Evolutionary conservation across 2,888 invertebrate species (phyloP).

Genomic region (Caenorhabditis sulstoni): DNA sequence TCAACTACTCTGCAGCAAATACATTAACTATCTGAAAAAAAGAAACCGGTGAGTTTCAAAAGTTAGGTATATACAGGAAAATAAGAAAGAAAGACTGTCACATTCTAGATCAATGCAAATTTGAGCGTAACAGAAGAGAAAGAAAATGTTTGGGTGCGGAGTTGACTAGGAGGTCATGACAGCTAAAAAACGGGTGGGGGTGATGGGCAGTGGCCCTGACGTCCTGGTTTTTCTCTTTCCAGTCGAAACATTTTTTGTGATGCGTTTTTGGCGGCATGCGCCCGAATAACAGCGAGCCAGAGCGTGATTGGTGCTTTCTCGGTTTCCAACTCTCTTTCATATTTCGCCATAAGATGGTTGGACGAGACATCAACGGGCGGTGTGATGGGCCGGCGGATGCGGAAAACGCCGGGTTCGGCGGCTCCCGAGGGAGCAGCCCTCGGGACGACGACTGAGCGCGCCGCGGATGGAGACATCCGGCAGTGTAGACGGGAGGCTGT

Average conservation of each 20-base stretch:
- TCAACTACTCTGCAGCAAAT: conserved; percentile 56
- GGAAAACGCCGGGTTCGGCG: conserved; percentile 53
- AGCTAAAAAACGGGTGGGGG: conserved; percentile 50
- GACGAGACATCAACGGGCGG: conserved; percentile 56
- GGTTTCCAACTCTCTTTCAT: conserved; percentile 57
- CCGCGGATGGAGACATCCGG: conserved; percentile 48
- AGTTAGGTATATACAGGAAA: too few species aligned
- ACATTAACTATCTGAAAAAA: conserved; percentile 55
- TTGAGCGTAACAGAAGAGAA: background rate
- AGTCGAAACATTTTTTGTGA: conserved; percentile 55
- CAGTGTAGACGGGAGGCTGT: conserved; percentile 29
- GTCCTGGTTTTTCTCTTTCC: conserved; percentile 36
- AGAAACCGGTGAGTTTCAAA: too few species aligned
- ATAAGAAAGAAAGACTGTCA: too few species aligned
- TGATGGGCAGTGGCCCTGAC: conserved; percentile 47
- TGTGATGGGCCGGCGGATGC: conserved; percentile 57
- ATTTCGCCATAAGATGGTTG: conserved; percentile 58
- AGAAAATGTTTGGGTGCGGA: conserved; percentile 16
- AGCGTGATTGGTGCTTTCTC: conserved; percentile 63
- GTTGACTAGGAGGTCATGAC: conserved; percentile 56
- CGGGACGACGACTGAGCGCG: conserved; percentile 52
- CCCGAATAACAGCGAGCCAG: conserved; percentile 37
- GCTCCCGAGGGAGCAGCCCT: conserved; percentile 61
- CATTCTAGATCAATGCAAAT: too few species aligned
- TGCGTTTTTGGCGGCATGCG: conserved; percentile 58